phyloP scores from a whole-genome alignment of 2,797 vertebrate species.

The Trematomus bernacchii region DNA sequence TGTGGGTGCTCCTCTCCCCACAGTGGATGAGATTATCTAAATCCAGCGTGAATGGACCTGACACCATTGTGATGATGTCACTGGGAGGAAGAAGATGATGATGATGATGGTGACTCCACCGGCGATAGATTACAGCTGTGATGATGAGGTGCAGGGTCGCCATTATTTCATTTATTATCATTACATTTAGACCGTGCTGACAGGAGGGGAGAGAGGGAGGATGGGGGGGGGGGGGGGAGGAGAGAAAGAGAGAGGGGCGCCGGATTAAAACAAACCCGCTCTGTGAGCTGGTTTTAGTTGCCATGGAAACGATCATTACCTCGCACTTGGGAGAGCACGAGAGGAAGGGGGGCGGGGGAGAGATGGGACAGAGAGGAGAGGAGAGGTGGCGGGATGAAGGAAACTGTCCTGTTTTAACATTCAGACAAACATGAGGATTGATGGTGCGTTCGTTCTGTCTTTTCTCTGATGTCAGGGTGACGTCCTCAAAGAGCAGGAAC shows the following conservation, averaged over 20 bases:
- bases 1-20: conserved; percentile 68
- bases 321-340: conserved; percentile 87
- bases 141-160: conserved; percentile 78
- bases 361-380: conserved; percentile 63
- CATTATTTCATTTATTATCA: conserved; percentile 84
- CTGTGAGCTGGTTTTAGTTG: conserved; percentile 89
- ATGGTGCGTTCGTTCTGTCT: no score
- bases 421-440: no score
- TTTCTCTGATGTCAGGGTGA: no score
- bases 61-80: conserved; percentile 64
- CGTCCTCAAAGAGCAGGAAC: no score
- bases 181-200: conserved; percentile 80
- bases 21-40: conserved; percentile 82
- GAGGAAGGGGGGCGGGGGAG: conserved; percentile 67
- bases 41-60: conserved; percentile 82
- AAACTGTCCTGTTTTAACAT: no score
- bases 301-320: conserved; percentile 90
- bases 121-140: conserved; percentile 77
- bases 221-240: conserved; percentile 1
- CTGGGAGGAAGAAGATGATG: conserved; percentile 59
- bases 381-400: conserved; percentile 67
- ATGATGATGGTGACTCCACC: conserved; percentile 73
- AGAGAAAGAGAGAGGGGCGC: conserved; percentile 70
- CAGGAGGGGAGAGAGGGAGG: conserved; percentile 54
- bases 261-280: conserved; percentile 88